phyloP scores from a whole-genome alignment of 2,888 invertebrate species.

The Auanema freiburgensis region DNA sequence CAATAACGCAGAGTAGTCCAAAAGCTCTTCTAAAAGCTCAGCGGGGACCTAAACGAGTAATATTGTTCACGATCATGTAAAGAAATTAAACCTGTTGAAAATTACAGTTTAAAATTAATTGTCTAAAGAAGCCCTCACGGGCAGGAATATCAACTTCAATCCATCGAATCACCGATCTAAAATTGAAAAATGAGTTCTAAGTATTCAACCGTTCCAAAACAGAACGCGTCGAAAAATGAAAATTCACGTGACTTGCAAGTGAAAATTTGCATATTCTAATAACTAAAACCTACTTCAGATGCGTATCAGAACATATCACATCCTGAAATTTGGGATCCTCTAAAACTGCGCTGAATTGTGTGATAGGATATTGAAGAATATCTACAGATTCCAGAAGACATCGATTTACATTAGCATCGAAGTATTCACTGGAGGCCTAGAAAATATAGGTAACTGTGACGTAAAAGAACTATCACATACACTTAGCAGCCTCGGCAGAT shows the following conservation, averaged over 20 bases:
- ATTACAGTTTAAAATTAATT: slow-evolving; percentile 59
- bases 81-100: too few species aligned
- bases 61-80: too few species aligned
- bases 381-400: slow-evolving; percentile 70
- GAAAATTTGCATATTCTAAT: background rate
- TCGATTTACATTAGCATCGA: slow-evolving; percentile 57
- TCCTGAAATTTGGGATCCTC: slow-evolving; percentile 68
- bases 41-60: slow-evolving; percentile 28
- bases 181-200: background rate
- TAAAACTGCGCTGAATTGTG: slow-evolving; percentile 69
- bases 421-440: slow-evolving; percentile 50
- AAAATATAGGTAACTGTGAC: slow-evolving; percentile 8
- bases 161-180: slow-evolving; percentile 70
- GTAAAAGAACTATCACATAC: slow-evolving; percentile 49
- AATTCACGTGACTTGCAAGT: too few species aligned
- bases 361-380: slow-evolving; percentile 68
- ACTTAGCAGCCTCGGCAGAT: slow-evolving; percentile 71
- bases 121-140: slow-evolving; percentile 71
- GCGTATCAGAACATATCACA: slow-evolving; percentile 63
- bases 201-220: background rate
- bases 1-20: slow-evolving; percentile 71
- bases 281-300: slow-evolving; percentile 43
- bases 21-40: slow-evolving; percentile 67
- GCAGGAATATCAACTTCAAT: slow-evolving; percentile 67
- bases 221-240: too few species aligned